These are phyloP conservation scores for Mesochorus sp. DNA, from an alignment of 2,888 invertebrate species.

Conservation along the genomic window DNA sequence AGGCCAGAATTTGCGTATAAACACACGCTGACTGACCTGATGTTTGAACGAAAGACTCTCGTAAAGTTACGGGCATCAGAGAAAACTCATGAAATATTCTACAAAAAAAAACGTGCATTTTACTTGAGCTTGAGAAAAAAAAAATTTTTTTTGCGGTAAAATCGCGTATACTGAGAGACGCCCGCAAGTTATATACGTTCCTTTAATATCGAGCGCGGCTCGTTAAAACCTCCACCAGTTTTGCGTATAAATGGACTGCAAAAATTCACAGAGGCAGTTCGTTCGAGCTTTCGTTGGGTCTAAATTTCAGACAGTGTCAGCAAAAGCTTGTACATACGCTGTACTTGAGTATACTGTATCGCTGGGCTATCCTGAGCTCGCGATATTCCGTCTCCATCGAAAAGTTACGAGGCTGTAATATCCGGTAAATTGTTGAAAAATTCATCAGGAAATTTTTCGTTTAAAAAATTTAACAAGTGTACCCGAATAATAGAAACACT, in stretches of 20 bases:
- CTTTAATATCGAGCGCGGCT: neutral
- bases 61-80: neutral
- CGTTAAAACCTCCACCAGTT: neutral
- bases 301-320: constrained; percentile 23
- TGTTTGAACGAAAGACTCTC: neutral
- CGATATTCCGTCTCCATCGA: constrained; percentile 24
- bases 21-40: no score
- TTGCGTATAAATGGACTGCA: neutral
- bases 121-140: neutral
- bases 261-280: neutral
- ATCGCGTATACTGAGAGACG: neutral
- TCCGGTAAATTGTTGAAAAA: constrained; percentile 10
- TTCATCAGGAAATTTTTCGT: neutral
- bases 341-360: neutral
- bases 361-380: constrained; percentile 21
- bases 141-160: neutral
- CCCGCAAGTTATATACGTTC: neutral
- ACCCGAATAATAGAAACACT: neutral
- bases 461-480: constrained; percentile 2
- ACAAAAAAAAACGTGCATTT: neutral
- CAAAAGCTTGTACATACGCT: neutral
- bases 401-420: constrained; percentile 35
- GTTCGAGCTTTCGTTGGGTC: constrained; percentile 5
- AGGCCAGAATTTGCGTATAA: no score
- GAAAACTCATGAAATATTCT: neutral